A percentile compares a stretch with the other conserved stretches of the same genome.
Evolutionary conservation across 2,888 invertebrate genomes (phyloP).

Genomic region (Sepiola atlantica): DNA sequence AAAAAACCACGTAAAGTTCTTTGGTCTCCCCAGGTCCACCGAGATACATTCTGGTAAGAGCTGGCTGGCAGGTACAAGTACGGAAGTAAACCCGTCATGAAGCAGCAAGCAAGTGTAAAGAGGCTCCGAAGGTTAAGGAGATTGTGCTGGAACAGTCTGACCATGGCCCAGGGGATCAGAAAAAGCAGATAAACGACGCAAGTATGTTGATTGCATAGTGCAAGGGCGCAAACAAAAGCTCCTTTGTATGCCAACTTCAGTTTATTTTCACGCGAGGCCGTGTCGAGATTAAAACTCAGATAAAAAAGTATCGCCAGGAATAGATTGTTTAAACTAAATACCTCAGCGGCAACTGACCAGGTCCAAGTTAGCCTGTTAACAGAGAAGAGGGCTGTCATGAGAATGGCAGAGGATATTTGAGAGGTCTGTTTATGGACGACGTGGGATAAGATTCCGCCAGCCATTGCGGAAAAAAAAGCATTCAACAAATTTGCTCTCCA

Average conservation of each 20-base stretch:
- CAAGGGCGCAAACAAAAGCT: conserved; percentile 68
- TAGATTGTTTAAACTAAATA: conserved; percentile 72
- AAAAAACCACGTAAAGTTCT: conserved; percentile 66
- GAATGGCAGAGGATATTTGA: conserved; percentile 57
- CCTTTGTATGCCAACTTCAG: conserved; percentile 64
- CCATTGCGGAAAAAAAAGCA: conserved; percentile 61
- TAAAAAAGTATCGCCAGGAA: conserved; percentile 64
- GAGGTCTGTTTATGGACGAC: conserved; percentile 58
- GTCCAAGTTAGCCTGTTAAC: conserved; percentile 69
- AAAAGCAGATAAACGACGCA: conserved; percentile 65
- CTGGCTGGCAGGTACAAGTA: conserved; percentile 72
- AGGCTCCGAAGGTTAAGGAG: conserved; percentile 49
- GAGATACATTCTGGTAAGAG: conserved; percentile 58
- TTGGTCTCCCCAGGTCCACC: conserved; percentile 74
- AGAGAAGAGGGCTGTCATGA: conserved; percentile 65
- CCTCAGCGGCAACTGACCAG: conserved; percentile 71
- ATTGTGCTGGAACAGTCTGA: conserved; percentile 52
- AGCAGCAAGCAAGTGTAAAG: conserved; percentile 52
- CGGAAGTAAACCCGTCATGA: conserved; percentile 65
- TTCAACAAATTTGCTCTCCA: conserved; percentile 70
- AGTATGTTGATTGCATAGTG: conserved; percentile 73
- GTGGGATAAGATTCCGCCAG: conserved; percentile 55
- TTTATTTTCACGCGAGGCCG: conserved; percentile 42
- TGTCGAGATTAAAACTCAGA: conserved; percentile 60
- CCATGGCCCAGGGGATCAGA: conserved; percentile 65